Evolutionary conservation across 2,113 vertebrate genomes (phyloP), one percentile per base, ranked within the genome.

Genomic region (Heteronetta atricapilla): DNA sequence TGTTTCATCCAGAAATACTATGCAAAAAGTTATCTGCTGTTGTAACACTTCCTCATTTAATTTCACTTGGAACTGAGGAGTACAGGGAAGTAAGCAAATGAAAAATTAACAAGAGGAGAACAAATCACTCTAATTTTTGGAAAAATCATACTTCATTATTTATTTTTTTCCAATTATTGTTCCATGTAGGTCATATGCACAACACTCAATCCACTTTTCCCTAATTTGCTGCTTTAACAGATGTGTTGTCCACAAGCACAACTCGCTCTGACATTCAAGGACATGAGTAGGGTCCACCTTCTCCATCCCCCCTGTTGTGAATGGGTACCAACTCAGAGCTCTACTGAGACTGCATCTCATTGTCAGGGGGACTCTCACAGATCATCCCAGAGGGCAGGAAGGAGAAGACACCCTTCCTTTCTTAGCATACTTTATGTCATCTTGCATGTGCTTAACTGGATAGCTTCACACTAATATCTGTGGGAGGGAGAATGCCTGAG

Each of bases 11-110:
- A 93, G 82, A 96, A 94, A 88, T 81, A 86, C 82, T 90, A 64
- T 92, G 91, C 88, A 76, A 91, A 94, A 93, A 86, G 6, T 8
- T 5, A 4, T 23, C 26, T 60, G 40, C 72, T 88, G 4, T 89
- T 95, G 81, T 76, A 86, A 59, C 22, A 68, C 56, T 97, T 96
- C 94, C 88, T 81, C 94, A 96, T 96, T 95, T 88, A 59, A 17
- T 88, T 70, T 83, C 4, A 0, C 18, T 86, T 88, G 48, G 67
- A 95, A 78, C 21, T 3, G 20, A 75, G 68, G 58, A 83, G 68
- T 36, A 81, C 82, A 58, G 82, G 44, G 82, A 93, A 88, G 75
- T 25, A 25, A 83, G 52, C 16, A 88, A 62, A 62, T 48, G n/a
- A 73, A 89, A 89, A 77, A 53, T 19, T 34, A 46, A 31, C 53